Conservation (phyloP, 2,888 invertebrate genomes). For the Cyclophora punctaria region DNA sequence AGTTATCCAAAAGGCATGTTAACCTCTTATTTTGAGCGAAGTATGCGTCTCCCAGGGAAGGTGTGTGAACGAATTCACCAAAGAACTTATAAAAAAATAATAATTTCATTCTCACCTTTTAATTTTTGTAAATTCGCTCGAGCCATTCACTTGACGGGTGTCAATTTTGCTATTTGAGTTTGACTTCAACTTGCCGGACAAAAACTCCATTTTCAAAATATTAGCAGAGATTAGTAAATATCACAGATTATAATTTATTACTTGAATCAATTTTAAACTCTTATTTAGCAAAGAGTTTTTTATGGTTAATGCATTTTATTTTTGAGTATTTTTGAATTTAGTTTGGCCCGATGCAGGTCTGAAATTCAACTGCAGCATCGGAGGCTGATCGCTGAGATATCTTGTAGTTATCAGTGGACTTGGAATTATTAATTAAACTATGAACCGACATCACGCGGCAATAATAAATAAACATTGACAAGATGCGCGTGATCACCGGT, state of each 20-base stretch:
- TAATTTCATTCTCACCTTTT: slow-evolving; percentile 40
- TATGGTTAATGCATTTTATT: slow-evolving; percentile 13
- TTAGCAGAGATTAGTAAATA: slow-evolving; percentile 34
- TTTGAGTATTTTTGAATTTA: slow-evolving; percentile 1
- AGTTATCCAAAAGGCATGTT: too few relatives aligned
- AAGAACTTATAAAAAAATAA: background rate
- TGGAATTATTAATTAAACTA: slow-evolving; percentile 28
- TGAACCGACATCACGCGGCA: slow-evolving; percentile 27
- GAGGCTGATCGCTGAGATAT: slow-evolving; percentile 10
- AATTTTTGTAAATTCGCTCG: slow-evolving; percentile 30
- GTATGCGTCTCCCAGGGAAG: too few relatives aligned
- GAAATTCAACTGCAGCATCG: slow-evolving; percentile 56
- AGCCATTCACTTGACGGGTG: slow-evolving; percentile 55
- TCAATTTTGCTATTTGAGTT: slow-evolving; percentile 48
- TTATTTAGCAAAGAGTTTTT: slow-evolving; percentile 5
- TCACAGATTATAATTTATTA: slow-evolving; percentile 31
- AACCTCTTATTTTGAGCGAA: too few relatives aligned
- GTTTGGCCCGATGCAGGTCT: slow-evolving; percentile 38
- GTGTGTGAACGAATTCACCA: too few relatives aligned
- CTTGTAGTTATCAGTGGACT: slow-evolving; percentile 24
- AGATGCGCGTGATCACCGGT: slow-evolving; percentile 23
- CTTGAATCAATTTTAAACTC: slow-evolving; percentile 5
- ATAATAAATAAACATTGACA: slow-evolving; percentile 20
- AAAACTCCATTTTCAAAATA: slow-evolving; percentile 52
- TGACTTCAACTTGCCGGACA: slow-evolving; percentile 45